Conservation (phyloP, 2,113 vertebrate genomes). For the Terrapene triunguis region DNA sequence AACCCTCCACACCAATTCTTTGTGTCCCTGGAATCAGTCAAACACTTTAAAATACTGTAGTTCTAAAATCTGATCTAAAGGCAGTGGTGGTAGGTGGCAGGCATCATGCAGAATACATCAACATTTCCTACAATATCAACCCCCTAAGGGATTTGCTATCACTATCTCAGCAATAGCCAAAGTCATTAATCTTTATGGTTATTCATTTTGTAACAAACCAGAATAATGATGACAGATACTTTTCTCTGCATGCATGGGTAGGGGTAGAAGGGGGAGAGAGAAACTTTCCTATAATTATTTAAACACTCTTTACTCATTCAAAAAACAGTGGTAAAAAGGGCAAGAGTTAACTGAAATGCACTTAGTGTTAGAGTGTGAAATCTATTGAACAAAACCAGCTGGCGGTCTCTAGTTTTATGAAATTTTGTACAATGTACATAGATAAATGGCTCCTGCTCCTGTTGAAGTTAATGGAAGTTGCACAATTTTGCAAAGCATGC, state of each 20-base stretch:
- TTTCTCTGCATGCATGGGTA: accelerated
- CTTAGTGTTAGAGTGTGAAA: not conserved
- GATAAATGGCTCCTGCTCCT: not conserved
- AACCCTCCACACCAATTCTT: not conserved
- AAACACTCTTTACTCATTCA: not conserved
- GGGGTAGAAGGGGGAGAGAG: not conserved
- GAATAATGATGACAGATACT: not conserved
- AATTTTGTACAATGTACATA: not conserved
- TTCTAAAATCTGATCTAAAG: not conserved
- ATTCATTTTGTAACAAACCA: not conserved
- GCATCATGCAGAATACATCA: not conserved
- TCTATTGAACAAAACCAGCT: not conserved
- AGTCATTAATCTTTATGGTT: not conserved
- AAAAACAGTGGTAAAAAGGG: not conserved
- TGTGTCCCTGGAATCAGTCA: not conserved
- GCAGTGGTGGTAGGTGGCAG: not conserved
- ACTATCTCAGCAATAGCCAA: not conserved
- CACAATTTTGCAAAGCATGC: not conserved
- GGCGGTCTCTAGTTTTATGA: not conserved
- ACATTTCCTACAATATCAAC: not conserved
- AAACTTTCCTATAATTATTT: not conserved
- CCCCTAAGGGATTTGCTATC: accelerated
- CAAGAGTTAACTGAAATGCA: not conserved
- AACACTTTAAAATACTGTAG: not conserved
- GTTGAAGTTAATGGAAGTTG: not conserved